phyloP scores from a whole-genome alignment of 2,888 invertebrate species.

The Taphrorychus bicolor region DNA sequence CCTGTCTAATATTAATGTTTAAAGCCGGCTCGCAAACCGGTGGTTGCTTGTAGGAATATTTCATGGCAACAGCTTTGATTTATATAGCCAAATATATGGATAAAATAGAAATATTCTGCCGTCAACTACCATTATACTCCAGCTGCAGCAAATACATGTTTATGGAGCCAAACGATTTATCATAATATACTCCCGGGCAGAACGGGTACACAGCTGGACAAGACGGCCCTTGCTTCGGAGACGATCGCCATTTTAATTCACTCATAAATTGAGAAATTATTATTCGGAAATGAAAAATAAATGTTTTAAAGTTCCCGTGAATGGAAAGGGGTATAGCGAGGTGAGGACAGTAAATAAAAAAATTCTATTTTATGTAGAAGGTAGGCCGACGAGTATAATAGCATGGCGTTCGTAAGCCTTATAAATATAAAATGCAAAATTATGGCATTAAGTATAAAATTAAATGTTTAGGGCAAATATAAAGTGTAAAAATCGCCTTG shows the following conservation, averaged over 20 bases:
- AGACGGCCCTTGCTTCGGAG: neutral
- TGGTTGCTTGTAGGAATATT: neutral
- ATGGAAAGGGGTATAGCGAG: too few species aligned
- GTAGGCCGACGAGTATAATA: too few species aligned
- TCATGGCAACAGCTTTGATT: neutral
- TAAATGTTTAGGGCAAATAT: too few species aligned
- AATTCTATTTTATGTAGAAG: too few species aligned
- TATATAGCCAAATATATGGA: neutral
- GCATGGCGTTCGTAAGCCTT: too few species aligned
- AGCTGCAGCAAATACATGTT: neutral
- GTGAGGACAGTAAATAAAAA: too few species aligned
- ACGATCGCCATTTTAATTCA: neutral
- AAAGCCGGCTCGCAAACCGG: neutral
- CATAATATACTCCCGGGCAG: neutral
- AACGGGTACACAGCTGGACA: neutral
- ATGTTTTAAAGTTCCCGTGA: too few species aligned
- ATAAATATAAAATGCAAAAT: too few species aligned
- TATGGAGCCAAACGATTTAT: neutral
- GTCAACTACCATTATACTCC: neutral
- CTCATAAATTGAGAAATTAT: neutral
- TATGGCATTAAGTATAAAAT: too few species aligned
- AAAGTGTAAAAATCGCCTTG: too few species aligned
- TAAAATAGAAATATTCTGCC: neutral
- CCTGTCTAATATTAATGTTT: too few species aligned
- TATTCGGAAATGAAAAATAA: neutral